A percentile compares a stretch with the other conserved stretches of the same genome.
These are phyloP conservation scores for Lophius americanus DNA, from an alignment of 2,797 vertebrate genomes.

Conservation along the genomic window DNA sequence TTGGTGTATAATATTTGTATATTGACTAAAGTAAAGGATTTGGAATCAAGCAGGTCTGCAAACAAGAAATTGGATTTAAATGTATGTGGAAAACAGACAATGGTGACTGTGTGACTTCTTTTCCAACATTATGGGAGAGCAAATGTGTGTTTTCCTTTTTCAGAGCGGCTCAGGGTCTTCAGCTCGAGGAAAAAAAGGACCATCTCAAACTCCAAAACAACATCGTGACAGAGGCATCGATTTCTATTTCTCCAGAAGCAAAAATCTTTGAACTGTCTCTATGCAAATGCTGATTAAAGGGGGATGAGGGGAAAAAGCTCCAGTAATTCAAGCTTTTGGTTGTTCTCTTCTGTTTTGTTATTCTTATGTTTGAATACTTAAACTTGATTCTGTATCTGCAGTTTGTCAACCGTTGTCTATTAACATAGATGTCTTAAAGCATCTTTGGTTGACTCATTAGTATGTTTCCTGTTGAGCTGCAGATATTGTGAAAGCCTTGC, in stretches of 20 bases:
- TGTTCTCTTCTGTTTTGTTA: background rate
- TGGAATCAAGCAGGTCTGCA: background rate
- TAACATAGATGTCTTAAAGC: no score
- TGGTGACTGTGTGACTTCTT: background rate
- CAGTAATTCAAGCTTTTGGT: background rate
- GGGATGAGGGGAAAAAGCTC: background rate
- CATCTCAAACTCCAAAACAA: conserved; percentile 70
- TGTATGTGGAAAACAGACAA: background rate
- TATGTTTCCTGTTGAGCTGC: conserved; percentile 21
- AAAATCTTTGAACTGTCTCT: conserved; percentile 57
- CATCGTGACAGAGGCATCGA: conserved; percentile 83
- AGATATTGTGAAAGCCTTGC: background rate
- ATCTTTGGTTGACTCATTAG: background rate
- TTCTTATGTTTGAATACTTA: no score
- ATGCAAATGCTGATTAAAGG: background rate
- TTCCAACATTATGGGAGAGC: background rate
- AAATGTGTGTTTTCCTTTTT: background rate
- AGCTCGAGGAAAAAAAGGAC: conserved; percentile 71
- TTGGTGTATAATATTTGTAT: background rate
- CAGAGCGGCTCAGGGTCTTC: conserved; percentile 66
- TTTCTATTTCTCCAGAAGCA: conserved; percentile 87
- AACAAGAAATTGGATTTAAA: background rate
- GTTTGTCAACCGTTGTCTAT: no score
- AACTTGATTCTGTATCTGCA: no score
- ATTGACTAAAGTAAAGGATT: background rate